Conservation (phyloP, 2,113 vertebrate genomes). For the Sinocyclocheilus grahami region DNA sequence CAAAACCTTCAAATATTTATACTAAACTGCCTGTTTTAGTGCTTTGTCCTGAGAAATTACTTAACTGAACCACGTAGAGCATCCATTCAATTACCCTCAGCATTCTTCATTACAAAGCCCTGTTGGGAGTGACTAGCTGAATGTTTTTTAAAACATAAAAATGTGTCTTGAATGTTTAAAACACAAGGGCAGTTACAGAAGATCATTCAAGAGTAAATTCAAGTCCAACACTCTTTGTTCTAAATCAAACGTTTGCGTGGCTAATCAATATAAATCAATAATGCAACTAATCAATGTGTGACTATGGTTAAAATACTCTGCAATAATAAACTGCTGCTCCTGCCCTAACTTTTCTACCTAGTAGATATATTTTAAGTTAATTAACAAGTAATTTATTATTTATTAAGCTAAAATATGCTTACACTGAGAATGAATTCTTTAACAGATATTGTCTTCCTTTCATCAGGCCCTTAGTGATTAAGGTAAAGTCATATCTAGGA, state of each 20-base stretch:
- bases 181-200: neutral
- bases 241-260: constrained; percentile 5
- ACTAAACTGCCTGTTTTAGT: neutral
- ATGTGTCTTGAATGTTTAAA: neutral
- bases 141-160: neutral
- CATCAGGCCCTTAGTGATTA: neutral
- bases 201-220: neutral
- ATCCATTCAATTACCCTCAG: neutral
- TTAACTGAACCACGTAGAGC: neutral
- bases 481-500: constrained; percentile 3
- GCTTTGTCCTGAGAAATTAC: neutral
- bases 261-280: constrained; percentile 24
- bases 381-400: constrained; percentile 6
- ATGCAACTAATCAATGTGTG: constrained; percentile 7
- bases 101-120: neutral
- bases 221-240: neutral
- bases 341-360: neutral
- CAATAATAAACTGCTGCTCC: neutral
- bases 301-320: constrained; percentile 6
- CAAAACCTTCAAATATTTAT: neutral
- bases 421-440: neutral
- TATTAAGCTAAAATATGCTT: neutral
- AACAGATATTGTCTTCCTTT: neutral
- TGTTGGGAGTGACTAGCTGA: neutral
- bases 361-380: constrained; percentile 3